These are phyloP conservation scores for Protomyctophum bolini DNA, from an alignment of 2,113 vertebrate genomes.

Conservation along the genomic window DNA sequence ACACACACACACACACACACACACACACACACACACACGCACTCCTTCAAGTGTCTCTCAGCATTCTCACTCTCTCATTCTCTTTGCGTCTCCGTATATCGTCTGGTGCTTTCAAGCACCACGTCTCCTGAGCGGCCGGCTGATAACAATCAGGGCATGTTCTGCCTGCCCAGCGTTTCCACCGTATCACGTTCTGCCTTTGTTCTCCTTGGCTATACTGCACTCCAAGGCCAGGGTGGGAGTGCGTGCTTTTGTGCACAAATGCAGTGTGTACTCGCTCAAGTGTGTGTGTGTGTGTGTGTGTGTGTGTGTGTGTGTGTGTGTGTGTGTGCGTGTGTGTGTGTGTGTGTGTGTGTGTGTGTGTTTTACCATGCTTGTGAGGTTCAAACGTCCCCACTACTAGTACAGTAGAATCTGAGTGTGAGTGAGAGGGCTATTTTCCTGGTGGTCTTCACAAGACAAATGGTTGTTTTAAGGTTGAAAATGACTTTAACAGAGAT, in stretches of 20 bases:
- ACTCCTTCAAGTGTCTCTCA: constrained; percentile 45
- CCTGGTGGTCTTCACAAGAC: too few relatives aligned
- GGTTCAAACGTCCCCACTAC: too few relatives aligned
- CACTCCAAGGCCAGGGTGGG: constrained; percentile 56
- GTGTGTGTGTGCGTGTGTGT: background rate
- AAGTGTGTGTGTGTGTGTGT: background rate
- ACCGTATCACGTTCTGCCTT: constrained; percentile 68
- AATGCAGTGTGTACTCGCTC: too few relatives aligned
- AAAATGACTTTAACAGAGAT: too few relatives aligned
- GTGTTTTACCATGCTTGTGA: background rate
- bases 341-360: constrained; percentile 20
- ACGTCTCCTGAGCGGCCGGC: constrained; percentile 37
- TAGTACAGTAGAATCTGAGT: too few relatives aligned
- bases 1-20: too few relatives aligned
- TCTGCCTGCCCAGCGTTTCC: constrained; percentile 68
- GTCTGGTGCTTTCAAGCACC: constrained; percentile 57
- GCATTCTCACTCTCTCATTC: constrained; percentile 53
- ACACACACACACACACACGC: too few relatives aligned
- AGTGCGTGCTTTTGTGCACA: background rate
- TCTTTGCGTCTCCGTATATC: constrained; percentile 52
- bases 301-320: background rate
- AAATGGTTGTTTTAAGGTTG: too few relatives aligned
- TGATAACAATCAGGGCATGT: constrained; percentile 74
- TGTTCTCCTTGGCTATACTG: constrained; percentile 57
- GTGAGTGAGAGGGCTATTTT: too few relatives aligned